Conservation (phyloP, 2,888 invertebrate genomes). For the Scelioninae gen. 1 region DNA sequence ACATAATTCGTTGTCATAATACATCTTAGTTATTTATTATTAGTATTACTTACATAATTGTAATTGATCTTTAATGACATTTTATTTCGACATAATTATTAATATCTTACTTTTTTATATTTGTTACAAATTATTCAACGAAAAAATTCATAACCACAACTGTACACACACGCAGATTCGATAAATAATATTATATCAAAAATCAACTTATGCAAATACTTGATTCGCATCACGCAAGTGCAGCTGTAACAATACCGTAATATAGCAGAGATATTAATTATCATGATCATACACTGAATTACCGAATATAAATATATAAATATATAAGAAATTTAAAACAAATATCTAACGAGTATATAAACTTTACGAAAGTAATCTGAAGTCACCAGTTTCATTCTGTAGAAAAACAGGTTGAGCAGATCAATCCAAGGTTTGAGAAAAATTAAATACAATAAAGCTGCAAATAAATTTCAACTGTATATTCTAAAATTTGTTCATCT, state of each 20-base stretch:
- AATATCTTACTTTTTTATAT: too few relatives aligned
- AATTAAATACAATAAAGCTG: constrained; percentile 3
- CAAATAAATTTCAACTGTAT: neutral
- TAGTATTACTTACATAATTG: too few relatives aligned
- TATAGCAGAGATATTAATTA: constrained; percentile 23
- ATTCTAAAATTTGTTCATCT: neutral
- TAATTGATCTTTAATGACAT: too few relatives aligned
- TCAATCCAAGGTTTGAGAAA: constrained; percentile 31
- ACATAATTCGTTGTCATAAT: too few relatives aligned
- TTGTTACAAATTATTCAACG: too few relatives aligned
- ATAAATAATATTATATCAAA: too few relatives aligned
- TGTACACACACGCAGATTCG: too few relatives aligned
- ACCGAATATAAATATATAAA: constrained; percentile 11
- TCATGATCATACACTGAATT: constrained; percentile 13
- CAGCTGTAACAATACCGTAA: constrained; percentile 31
- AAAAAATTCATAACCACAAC: too few relatives aligned
- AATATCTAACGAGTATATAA: constrained; percentile 27
- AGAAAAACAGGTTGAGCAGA: neutral
- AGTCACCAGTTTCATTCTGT: constrained; percentile 15
- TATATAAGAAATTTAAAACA: neutral
- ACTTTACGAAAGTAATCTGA: neutral
- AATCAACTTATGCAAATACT: constrained; percentile 19
- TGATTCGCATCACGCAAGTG: neutral
- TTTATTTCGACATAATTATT: too few relatives aligned
- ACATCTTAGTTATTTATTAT: too few relatives aligned